phyloP scores from a whole-genome alignment of 2,797 vertebrate genomes.

The Alca torda region DNA sequence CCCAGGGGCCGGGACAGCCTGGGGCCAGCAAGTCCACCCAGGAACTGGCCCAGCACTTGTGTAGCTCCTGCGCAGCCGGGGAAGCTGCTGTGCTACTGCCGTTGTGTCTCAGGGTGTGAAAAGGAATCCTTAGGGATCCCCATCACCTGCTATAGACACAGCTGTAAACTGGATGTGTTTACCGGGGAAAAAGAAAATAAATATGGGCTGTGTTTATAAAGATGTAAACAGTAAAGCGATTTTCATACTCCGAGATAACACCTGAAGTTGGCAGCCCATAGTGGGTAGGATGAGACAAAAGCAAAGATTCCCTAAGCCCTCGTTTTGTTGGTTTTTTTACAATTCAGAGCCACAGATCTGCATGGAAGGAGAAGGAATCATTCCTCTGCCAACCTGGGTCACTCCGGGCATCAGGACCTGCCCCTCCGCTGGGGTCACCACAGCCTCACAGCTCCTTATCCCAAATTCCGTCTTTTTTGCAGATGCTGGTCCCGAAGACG shows the following conservation, averaged over 20 bases:
- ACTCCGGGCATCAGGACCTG: not conserved
- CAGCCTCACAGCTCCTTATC: not conserved
- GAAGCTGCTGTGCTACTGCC: not conserved
- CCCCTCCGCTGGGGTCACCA: not conserved
- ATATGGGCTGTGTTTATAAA: not conserved
- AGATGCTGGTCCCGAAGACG: not conserved
- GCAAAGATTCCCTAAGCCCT: not conserved
- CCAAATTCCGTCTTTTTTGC: not conserved
- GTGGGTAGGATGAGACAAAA: not conserved
- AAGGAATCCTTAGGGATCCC: not conserved
- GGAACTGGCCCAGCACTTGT: not conserved
- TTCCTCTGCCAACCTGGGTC: not conserved
- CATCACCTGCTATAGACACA: not conserved
- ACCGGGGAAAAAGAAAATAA: accelerated
- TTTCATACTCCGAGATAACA: not conserved
- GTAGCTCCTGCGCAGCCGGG: not conserved
- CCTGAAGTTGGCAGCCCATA: not conserved
- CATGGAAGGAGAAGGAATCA: not conserved
- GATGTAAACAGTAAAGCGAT: not conserved
- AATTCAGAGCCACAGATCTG: not conserved
- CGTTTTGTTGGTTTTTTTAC: not conserved
- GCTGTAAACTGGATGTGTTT: not conserved
- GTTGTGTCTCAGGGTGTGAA: accelerated
- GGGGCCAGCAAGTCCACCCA: accelerated
- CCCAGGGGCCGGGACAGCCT: accelerated